These are phyloP conservation scores for Myotis brandtii DNA, from an alignment of 2,113 vertebrate genomes.

Conservation along the genomic window DNA sequence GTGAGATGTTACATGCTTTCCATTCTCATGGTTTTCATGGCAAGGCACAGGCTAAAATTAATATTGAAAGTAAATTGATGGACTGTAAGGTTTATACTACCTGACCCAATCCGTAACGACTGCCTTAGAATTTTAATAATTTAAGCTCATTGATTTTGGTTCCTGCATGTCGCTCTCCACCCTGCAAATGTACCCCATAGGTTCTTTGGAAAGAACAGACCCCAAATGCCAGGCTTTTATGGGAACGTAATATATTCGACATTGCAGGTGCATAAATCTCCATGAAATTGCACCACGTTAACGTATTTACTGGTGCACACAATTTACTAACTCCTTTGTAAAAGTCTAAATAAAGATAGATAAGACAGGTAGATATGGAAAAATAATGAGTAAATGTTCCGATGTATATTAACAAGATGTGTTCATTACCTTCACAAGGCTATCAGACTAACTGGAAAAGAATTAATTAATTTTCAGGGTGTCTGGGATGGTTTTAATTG, in stretches of 20 bases:
- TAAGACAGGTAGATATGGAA: conserved; percentile 52
- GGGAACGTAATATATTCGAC: conserved; percentile 72
- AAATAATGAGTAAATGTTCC: conserved; percentile 74
- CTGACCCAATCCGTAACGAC: neutral
- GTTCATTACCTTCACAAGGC: conserved; percentile 45
- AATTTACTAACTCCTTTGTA: conserved; percentile 78
- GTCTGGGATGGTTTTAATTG: conserved; percentile 62
- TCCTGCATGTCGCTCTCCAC: neutral
- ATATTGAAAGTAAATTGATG: conserved; percentile 62
- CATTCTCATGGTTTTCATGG: conserved; percentile 57
- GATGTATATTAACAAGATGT: conserved; percentile 48
- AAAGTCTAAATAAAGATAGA: conserved; percentile 70
- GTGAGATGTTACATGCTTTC: conserved; percentile 54
- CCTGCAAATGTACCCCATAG: conserved; percentile 63
- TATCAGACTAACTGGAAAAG: conserved; percentile 69
- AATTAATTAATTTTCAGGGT: conserved; percentile 55
- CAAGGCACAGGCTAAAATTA: conserved; percentile 57
- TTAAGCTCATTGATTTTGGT: conserved; percentile 70
- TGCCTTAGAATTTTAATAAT: conserved; percentile 73
- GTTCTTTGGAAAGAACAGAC: conserved; percentile 65
- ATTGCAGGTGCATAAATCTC: conserved; percentile 79
- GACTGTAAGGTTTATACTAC: conserved; percentile 62
- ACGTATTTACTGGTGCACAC: conserved; percentile 72
- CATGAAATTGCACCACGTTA: conserved; percentile 75
- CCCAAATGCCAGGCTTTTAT: conserved; percentile 72